phyloP scores from a whole-genome alignment of 2,888 invertebrate species.

The Dorcus hopei region DNA sequence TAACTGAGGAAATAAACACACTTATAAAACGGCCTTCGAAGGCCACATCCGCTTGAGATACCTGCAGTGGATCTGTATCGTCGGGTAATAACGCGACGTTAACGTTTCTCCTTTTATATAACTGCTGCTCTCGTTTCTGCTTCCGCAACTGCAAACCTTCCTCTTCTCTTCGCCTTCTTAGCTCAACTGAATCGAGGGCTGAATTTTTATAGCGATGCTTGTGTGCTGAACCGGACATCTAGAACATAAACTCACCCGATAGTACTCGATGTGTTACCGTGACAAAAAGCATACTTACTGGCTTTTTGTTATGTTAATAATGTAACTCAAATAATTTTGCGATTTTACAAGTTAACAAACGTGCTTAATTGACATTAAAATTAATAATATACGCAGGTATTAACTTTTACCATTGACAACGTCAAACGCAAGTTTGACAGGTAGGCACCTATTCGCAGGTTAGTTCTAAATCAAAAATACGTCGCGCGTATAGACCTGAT shows the following conservation, averaged over 20 bases:
- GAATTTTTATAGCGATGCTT: slow-evolving; percentile 93
- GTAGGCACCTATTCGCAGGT: not conserved
- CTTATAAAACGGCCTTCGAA: not conserved
- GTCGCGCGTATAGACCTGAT: not conserved
- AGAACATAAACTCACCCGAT: slow-evolving; percentile 22
- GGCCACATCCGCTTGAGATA: slow-evolving; percentile 22
- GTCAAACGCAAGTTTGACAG: slow-evolving; percentile 17
- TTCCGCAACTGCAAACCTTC: slow-evolving; percentile 94
- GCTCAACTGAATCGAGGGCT: slow-evolving; percentile 86
- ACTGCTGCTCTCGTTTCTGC: slow-evolving; percentile 92
- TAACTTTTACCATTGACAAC: slow-evolving; percentile 10
- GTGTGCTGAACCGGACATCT: slow-evolving; percentile 82
- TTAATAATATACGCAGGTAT: not conserved
- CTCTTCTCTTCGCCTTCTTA: slow-evolving; percentile 88
- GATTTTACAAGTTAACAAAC: not conserved
- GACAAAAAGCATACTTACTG: not conserved
- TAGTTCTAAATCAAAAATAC: not conserved
- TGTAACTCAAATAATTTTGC: no score
- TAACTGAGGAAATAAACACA: slow-evolving; percentile 26
- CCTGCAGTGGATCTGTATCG: slow-evolving; percentile 47
- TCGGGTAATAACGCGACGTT: slow-evolving; percentile 45
- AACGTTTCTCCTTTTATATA: slow-evolving; percentile 90
- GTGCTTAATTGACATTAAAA: not conserved
- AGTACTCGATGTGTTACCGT: not conserved
- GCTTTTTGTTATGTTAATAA: no score